Evolutionary conservation across 2,888 invertebrate species (phyloP).

Genomic region (Chrysotoxum bicinctum): DNA sequence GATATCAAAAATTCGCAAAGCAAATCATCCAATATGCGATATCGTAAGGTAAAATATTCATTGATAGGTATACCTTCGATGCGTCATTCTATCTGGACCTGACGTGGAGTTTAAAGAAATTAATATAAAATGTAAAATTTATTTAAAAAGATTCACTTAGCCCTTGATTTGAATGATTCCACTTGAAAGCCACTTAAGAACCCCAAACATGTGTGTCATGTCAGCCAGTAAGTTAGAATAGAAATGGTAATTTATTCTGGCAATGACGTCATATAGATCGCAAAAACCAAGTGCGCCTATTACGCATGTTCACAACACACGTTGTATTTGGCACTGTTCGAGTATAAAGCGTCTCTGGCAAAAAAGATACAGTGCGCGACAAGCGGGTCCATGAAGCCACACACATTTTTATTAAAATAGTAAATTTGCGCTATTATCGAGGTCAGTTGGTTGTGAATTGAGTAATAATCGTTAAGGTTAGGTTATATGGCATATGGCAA

Average conservation of each 20-base stretch:
- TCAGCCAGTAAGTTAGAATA: not conserved
- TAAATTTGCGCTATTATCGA: conserved; percentile 72
- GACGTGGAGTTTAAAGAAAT: not conserved
- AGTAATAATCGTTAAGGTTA: conserved; percentile 73
- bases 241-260: conserved; percentile 24
- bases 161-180: conserved; percentile 24
- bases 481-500: conserved; percentile 67
- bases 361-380: conserved; percentile 15
- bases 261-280: conserved; percentile 63
- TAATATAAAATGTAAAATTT: not conserved
- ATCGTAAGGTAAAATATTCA: not conserved
- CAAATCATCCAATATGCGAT: not conserved
- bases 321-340: not conserved
- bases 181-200: conserved; percentile 58
- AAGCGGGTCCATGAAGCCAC: conserved; percentile 48
- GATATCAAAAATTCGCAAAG: conserved; percentile 47
- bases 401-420: conserved; percentile 54
- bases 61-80: not conserved
- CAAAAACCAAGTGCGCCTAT: conserved; percentile 38
- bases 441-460: conserved; percentile 71
- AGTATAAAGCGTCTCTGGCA: not conserved
- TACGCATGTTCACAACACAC: conserved; percentile 53
- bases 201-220: conserved; percentile 47
- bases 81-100: not conserved
- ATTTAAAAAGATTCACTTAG: not conserved